Base-by-base conservation (phyloP, 2,797 vertebrate species). In the Vultur gryphus region DNA sequence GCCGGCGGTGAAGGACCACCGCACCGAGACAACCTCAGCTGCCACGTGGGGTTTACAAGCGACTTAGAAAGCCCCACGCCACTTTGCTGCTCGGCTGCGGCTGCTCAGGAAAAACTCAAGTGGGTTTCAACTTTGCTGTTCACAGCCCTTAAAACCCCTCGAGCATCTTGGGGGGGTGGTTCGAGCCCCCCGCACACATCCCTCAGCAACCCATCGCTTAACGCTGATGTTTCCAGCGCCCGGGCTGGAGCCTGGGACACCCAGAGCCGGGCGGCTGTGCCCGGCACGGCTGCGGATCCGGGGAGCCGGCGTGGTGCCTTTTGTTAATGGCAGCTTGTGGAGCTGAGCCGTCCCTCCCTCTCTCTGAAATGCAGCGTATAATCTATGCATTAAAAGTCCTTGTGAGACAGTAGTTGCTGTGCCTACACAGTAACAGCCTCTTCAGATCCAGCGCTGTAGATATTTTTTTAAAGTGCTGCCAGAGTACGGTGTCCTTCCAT, bases 341-440 rank as follows among this genome's bases (percentile, higher is more conserved):
- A 39, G 52, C 59, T 44, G 64, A 28, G 35, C 59, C 14, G 3
- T 4, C 31, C 26, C 61, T 28, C 37, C 13, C 31, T 2, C 28
- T 3, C 61, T 28, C 4, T 11, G 35, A 95, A 91, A 87, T 43
- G 18, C 76, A 70, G 84, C 43, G 5, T 88, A 72, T 86, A 85
- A 94, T 91, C 91, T 59, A 12, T 94, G 88, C 87, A 87, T 86
- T 73, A 62, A 51, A 81, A 89, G 59, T 35, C 87, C 75, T 86
- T 64, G 65, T 39, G 92, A 95, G 87, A 9, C 82, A 58, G 87
- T 21, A 70, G 92, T 24, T 92, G 87, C 86, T 77, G 84, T 92
- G 76, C 90, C 85, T 80, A 48, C 95, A 87, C 71, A 65, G 61
- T 7, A 11, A 33, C 92, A 95, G 81, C 84, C 71, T 78, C 89